These are phyloP conservation scores for Patella pellucida DNA, from an alignment of 2,888 invertebrate genomes.

Conservation along the genomic window DNA sequence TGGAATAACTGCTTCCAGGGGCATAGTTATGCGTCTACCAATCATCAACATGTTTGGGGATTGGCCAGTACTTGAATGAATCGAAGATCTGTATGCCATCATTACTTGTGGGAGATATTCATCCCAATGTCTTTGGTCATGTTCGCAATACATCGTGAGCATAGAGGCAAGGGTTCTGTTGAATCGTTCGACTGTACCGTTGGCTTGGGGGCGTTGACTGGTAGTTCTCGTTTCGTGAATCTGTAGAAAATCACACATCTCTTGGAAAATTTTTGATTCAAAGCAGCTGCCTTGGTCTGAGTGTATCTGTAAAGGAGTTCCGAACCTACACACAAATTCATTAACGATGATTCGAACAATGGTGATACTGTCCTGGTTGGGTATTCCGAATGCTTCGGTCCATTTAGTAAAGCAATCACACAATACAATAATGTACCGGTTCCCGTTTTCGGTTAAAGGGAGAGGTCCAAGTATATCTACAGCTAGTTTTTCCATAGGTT, in stretches of 20 bases:
- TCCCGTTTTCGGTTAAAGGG: conserved; percentile 14
- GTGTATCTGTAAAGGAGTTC: conserved; percentile 23
- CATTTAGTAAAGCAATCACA: conserved; percentile 25
- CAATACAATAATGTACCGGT: conserved; percentile 18
- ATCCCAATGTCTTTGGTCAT: conserved; percentile 31
- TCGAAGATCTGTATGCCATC: conserved; percentile 36
- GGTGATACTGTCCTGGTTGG: conserved; percentile 15
- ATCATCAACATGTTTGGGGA: conserved; percentile 36
- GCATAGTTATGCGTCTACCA: conserved; percentile 28
- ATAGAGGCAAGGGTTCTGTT: conserved; percentile 31
- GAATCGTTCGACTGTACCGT: conserved; percentile 34
- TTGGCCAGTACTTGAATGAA: conserved; percentile 26
- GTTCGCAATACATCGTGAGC: conserved; percentile 24
- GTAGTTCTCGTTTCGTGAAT: conserved; percentile 33
- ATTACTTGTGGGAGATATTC: conserved; percentile 30
- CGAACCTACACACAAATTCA: conserved; percentile 24
- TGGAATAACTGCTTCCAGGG: conserved; percentile 30
- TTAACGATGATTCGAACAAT: conserved; percentile 18
- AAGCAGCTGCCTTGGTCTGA: conserved; percentile 27
- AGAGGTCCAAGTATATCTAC: conserved; percentile 20
- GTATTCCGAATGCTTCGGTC: too few species aligned
- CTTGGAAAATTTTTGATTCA: conserved; percentile 26
- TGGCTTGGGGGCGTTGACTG: conserved; percentile 28
- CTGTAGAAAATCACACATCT: conserved; percentile 27
- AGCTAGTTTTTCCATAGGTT: conserved; percentile 21